Conservation (phyloP, 2,113 vertebrate species). For the Sinocyclocheilus anshuiensis region DNA sequence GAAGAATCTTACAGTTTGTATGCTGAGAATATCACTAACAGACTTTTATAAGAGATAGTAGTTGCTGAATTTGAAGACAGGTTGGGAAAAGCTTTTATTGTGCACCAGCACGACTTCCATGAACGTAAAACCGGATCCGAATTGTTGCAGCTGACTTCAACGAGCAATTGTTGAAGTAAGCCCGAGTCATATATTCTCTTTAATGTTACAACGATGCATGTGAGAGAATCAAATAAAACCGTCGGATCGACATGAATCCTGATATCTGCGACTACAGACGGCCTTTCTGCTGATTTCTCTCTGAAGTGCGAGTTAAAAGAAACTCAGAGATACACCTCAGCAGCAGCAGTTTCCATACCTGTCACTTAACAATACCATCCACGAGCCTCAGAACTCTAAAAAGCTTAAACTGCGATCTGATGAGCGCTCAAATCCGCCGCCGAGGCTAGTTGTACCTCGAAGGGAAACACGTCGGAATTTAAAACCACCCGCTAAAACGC, state of each 20-base stretch:
- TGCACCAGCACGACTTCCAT: background rate
- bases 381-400: slow-evolving; percentile 32
- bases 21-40: background rate
- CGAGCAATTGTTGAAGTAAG: background rate
- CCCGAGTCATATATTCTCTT: slow-evolving; percentile 21
- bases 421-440: slow-evolving; percentile 50
- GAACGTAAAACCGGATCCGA: background rate
- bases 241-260: background rate
- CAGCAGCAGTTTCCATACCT: slow-evolving; percentile 7
- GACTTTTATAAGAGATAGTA: background rate
- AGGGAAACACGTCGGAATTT: slow-evolving; percentile 47
- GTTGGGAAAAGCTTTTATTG: background rate
- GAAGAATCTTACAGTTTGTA: background rate
- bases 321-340: slow-evolving; percentile 25
- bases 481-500: slow-evolving; percentile 40
- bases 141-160: background rate
- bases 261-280: slow-evolving; percentile 18
- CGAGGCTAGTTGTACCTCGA: slow-evolving; percentile 54
- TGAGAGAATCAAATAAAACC: slow-evolving; percentile 10
- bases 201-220: background rate
- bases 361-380: slow-evolving; percentile 45
- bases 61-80: background rate
- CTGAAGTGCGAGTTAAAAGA: slow-evolving; percentile 21
- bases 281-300: slow-evolving; percentile 25
- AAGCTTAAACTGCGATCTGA: slow-evolving; percentile 56